Conservation (phyloP, 1,140 invertebrate species). For the Battus philenor region DNA sequence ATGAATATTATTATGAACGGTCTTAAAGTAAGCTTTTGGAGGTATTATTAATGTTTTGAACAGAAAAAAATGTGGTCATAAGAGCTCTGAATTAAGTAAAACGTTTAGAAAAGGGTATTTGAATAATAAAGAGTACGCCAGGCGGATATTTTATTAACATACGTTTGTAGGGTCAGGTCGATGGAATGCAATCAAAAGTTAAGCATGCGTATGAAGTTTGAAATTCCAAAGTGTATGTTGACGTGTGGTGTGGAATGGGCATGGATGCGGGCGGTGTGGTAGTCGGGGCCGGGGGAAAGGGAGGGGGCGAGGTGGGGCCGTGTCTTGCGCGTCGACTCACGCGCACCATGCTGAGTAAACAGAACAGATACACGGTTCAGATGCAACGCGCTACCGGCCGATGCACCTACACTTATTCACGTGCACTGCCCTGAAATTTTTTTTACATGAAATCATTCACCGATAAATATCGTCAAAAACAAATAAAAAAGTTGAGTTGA, state of each 20-base stretch:
- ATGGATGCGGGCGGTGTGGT: constrained; percentile 29
- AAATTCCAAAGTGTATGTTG: constrained; percentile 58
- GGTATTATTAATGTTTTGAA: too few species aligned
- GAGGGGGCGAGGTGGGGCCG: constrained; percentile 19
- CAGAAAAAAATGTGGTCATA: too few species aligned
- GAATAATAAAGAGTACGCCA: constrained; percentile 9
- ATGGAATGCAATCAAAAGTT: constrained; percentile 54
- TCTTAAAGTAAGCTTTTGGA: too few species aligned
- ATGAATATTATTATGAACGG: too few species aligned
- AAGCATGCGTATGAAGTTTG: constrained; percentile 50
- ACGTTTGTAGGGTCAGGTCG: constrained; percentile 32
- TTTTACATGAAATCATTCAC: too few species aligned
- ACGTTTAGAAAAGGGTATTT: too few species aligned
- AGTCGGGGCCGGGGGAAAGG: constrained; percentile 26
- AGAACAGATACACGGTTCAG: constrained; percentile 44
- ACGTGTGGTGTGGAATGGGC: constrained; percentile 37
- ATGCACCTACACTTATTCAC: constrained; percentile 16
- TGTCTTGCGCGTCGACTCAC: too few species aligned
- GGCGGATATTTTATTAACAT: constrained; percentile 30
- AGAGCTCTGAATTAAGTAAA: too few species aligned
- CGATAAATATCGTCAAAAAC: too few species aligned
- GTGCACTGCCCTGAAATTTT: too few species aligned
- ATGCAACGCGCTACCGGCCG: constrained; percentile 35
- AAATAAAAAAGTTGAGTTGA: too few species aligned
- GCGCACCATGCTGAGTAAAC: constrained; percentile 58